Evolutionary conservation across 1,140 invertebrate species (phyloP), one percentile per base, ranked within the genome.

Genomic region (Pomacea maculata): DNA sequence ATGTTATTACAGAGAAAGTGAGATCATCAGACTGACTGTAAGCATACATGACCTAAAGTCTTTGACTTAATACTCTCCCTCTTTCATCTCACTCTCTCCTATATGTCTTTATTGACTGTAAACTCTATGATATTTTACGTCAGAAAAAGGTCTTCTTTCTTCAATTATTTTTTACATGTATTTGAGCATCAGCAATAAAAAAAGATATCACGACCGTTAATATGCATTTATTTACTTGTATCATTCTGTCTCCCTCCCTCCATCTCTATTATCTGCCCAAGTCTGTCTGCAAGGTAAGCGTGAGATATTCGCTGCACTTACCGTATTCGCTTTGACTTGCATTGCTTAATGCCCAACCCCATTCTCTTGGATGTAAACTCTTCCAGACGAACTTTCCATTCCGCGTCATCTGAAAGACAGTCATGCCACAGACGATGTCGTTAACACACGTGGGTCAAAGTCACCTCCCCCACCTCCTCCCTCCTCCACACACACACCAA

Each of bases 281-380:
- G 21, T 74, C 29, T 74, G 25, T 25, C 54, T 10, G 11, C 71
- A n/a, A 25, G 25, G 9, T 67, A 9, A 76, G 11, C n/a, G 11
- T n/a, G n/a, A 76, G 14, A 76, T 14, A 10, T 29, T 19, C 25
- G 15, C 9, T 15, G 8, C 64, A 68, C 57, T 45, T 25, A 81
- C 80, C 80, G 77, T 25, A 81, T 74, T 5, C 80, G 25, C 64
- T 81, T 81, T 9, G 77, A 70, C 25, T 76, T 77, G 57, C 78
- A 71, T 55, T 78, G 75, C 14, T 75, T 57, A 25, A 77, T 71
- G n/a, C 73, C 75, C 8, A 1, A 12, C 8, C 80, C 80, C 25
- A 78, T 65, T 73, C 64, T 81, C 54, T 81, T 81, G 25, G 80
- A 81, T 8, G 75, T 78, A 67, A 81, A 81, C 17, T 68, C 9